Base-by-base conservation (phyloP, 2,888 invertebrate genomes). In the Dryocosmus kuriphilus region DNA sequence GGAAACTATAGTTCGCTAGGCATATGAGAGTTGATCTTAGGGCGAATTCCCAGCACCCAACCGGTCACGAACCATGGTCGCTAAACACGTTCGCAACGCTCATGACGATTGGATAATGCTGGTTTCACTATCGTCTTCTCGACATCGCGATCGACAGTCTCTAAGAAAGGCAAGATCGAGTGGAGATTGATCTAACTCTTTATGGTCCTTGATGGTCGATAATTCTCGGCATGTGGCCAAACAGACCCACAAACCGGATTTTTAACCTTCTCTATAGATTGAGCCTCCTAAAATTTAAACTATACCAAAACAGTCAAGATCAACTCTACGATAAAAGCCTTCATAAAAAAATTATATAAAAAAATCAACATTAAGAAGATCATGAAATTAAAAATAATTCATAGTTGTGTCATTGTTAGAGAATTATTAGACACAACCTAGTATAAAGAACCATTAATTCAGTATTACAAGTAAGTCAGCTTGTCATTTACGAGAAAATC, bases 11-110 rank as follows among this genome's bases (percentile, higher is more conserved):
- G 81, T 75, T 80, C 78, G 51, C 71, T 22, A 80, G 85, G 89
- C 88, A 89, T 91, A 90, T 91, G 91, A 90, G 91, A 91, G 90
- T 90, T 88, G 89, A 90, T 90, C 90, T 89, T 89, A 83, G 89
- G 90, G 89, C 90, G 90, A 89, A 90, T 91, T 91, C 91, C 91
- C 91, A 91, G 90, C 90, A 85, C 85, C 86, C 86, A 85, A 86
- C 86, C 87, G 89, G 89, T 91, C 91, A 91, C 91, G 91, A 51
- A 90, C 88, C 89, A 78, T 46, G 79, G 84, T 83, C 84, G 84
- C 83, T 88, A 87, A 86, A 87, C 87, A 85, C 82, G 82, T 85
- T 84, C 83, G 84, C 82, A 83, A 82, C 82, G 81, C 85, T 83
- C 84, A 81, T 84, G 85, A 84, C 85, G 86, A 88, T 88, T 88